These are phyloP conservation scores for Bombus affinis DNA, from an alignment of 1,140 invertebrate species.

Conservation along the genomic window DNA sequence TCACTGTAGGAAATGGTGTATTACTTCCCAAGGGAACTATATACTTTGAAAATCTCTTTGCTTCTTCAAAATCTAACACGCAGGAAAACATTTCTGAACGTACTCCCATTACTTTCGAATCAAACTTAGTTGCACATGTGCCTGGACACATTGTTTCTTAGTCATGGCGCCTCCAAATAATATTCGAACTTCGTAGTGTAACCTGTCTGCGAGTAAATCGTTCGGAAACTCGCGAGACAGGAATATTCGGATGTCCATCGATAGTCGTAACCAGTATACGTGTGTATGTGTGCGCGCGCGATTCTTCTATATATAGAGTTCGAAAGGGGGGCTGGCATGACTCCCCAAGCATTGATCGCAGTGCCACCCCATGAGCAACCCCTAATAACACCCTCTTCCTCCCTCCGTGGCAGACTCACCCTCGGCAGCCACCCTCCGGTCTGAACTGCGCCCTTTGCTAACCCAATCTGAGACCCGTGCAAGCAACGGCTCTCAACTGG, in stretches of 20 bases:
- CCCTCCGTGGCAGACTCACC: conserved; percentile 49
- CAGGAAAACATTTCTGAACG: too few species aligned
- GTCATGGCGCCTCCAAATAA: background rate
- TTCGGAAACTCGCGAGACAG: conserved; percentile 38
- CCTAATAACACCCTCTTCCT: conserved; percentile 80
- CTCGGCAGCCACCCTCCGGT: conserved; percentile 68
- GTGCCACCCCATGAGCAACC: conserved; percentile 80
- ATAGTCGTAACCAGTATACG: background rate
- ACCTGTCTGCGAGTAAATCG: conserved; percentile 28
- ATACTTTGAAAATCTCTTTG: too few species aligned
- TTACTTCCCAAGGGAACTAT: too few species aligned
- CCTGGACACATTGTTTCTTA: too few species aligned
- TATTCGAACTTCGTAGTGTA: background rate
- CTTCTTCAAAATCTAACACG: too few species aligned
- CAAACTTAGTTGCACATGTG: too few species aligned
- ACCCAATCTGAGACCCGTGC: conserved; percentile 77
- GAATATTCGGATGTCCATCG: conserved; percentile 38
- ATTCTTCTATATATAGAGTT: conserved; percentile 66
- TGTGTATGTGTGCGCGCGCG: conserved; percentile 27
- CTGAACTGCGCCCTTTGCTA: conserved; percentile 76
- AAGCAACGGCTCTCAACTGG: conserved; percentile 75
- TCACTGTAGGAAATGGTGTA: too few species aligned
- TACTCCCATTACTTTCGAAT: too few species aligned
- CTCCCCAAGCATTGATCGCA: conserved; percentile 80
- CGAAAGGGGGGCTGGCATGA: conserved; percentile 73